phyloP scores from a whole-genome alignment of 2,113 vertebrate species.

The Oncorhynchus keta region DNA sequence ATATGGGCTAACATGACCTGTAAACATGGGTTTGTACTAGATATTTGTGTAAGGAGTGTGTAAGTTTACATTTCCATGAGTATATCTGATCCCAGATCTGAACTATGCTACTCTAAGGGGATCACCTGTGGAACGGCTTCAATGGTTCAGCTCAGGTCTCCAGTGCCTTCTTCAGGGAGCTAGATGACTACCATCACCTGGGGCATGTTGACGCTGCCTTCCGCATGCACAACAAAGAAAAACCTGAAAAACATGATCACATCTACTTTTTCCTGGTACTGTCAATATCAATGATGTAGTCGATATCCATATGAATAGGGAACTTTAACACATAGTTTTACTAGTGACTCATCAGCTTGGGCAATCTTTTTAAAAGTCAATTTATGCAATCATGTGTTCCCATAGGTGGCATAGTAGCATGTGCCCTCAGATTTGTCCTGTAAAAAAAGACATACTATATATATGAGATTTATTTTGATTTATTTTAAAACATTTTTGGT shows the following conservation, averaged over 20 bases:
- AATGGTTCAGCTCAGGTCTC: slow-evolving; percentile 54
- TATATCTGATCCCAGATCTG: background rate
- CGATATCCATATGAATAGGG: background rate
- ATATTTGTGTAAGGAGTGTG: too few relatives aligned
- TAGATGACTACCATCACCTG: slow-evolving; percentile 53
- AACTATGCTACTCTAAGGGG: slow-evolving; percentile 52
- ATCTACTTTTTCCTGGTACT: slow-evolving; percentile 81
- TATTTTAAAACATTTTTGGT: too few relatives aligned
- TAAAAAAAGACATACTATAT: too few relatives aligned
- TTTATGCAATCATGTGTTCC: too few relatives aligned
- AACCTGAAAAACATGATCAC: slow-evolving; percentile 58
- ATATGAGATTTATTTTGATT: too few relatives aligned
- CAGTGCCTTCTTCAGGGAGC: slow-evolving; percentile 68
- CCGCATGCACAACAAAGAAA: slow-evolving; percentile 63
- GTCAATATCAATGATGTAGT: background rate
- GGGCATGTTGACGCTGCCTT: slow-evolving; percentile 82
- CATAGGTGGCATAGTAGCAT: too few relatives aligned
- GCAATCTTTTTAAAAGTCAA: too few relatives aligned
- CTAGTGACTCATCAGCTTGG: too few relatives aligned
- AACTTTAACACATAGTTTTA: background rate
- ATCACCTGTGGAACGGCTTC: slow-evolving; percentile 73
- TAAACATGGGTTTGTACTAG: too few relatives aligned
- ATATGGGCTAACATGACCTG: too few relatives aligned
- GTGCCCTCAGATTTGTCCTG: too few relatives aligned
- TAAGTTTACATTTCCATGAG: background rate